Base-by-base conservation (phyloP, 2,797 vertebrate species). In the Tragelaphus eurycerus region DNA sequence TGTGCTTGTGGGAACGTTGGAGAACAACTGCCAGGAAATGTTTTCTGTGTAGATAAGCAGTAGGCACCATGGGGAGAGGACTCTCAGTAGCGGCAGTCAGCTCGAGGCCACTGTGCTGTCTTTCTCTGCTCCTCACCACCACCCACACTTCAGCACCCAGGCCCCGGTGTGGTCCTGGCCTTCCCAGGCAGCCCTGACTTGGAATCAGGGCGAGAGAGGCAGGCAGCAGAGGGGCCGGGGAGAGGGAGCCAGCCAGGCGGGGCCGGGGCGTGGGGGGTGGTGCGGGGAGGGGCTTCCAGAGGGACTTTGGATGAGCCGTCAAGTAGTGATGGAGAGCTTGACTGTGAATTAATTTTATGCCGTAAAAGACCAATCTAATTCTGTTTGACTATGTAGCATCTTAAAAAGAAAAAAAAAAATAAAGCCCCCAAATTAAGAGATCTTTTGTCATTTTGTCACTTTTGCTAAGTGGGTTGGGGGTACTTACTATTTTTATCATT, bases 331-430 rank as follows among this genome's bases (percentile, higher is more conserved):
- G 23, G 88, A 88, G 95, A 96, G 90, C 93, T 85, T 86, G 96
- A 97, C 97, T 97, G 99, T 99, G 98, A 99, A 98, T 98, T 99
- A 99, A 99, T 99, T 98, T 99, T 99, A 99, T 99, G 99, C 99
- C 99, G 95, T 99, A 98, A 99, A 98, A 99, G 99, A 99, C 99
- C 99, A 99, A 99, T 99, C 99, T 99, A 99, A 99, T 99, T 98
- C 99, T 99, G 99, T 99, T 99, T 99, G 99, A 99, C 99, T 99
- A 99, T 99, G 99, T 99, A 99, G 99, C 99, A 99, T 99, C 99
- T 99, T 99, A 99, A 99, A 99, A 99, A 99, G 95, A 98, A 99
- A 99, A 99, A 99, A 99, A 99, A 98, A 99, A 99, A 99, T 99
- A 99, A 99, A 99, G 98, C 99, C 99, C 99, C 98, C 98, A 98